phyloP scores from a whole-genome alignment of 2,888 invertebrate species.

The Dioctria rufipes region DNA sequence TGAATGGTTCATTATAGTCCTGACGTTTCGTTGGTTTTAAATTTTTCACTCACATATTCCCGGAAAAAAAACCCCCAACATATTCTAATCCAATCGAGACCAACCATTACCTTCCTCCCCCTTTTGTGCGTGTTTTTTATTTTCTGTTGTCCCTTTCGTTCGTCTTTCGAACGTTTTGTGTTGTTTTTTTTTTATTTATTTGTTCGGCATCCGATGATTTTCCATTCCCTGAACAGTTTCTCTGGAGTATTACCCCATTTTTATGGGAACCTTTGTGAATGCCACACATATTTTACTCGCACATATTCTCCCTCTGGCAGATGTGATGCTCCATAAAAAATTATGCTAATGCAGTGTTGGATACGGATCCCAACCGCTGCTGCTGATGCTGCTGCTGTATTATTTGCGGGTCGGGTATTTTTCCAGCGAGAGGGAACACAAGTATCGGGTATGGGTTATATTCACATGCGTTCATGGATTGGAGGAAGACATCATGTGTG shows the following conservation, averaged over 20 bases:
- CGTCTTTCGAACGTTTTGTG: constrained; percentile 12
- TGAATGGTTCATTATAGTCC: too few species aligned
- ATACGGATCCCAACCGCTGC: constrained; percentile 6
- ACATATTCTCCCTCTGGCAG: constrained; percentile 27
- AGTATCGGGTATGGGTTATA: constrained; percentile 19
- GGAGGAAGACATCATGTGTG: constrained; percentile 58
- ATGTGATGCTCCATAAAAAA: constrained; percentile 51
- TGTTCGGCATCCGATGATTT: constrained; percentile 26
- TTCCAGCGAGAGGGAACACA: constrained; percentile 15
- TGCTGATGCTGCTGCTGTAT: constrained; percentile 5
- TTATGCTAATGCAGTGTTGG: constrained; percentile 55
- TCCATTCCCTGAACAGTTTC: constrained; percentile 22
- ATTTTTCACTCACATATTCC: too few species aligned
- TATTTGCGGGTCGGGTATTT: constrained; percentile 11
- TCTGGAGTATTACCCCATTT: constrained; percentile 11
- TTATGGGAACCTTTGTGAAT: constrained; percentile 1
- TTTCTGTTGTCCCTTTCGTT: constrained; percentile 20
- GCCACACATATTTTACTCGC: constrained; percentile 7
- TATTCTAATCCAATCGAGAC: too few species aligned
- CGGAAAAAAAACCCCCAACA: too few species aligned
- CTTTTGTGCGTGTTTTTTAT: too few species aligned
- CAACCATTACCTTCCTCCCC: too few species aligned
- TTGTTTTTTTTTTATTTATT: constrained; percentile 25
- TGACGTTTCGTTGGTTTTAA: too few species aligned
- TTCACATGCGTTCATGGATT: constrained; percentile 53